Evolutionary conservation across 2,797 vertebrate genomes (phyloP).

Genomic region (Parambassis ranga): DNA sequence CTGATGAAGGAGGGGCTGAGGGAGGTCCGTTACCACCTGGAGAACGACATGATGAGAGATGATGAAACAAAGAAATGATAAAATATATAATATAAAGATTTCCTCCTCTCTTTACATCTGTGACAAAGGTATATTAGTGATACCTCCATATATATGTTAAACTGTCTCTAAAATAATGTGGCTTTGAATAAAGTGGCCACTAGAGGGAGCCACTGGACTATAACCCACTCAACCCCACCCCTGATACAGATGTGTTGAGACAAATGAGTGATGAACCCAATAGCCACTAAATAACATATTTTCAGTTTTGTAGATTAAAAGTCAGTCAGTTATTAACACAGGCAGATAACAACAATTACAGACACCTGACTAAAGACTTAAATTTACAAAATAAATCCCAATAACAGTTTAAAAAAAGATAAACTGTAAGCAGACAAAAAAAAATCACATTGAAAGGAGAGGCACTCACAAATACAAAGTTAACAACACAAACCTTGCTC

Average conservation of each 20-base stretch:
- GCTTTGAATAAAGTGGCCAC: conserved; percentile 40
- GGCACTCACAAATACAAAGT: neutral
- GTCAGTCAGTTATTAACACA: no score
- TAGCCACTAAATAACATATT: neutral
- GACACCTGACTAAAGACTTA: neutral
- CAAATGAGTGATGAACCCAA: neutral
- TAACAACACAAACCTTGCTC: conserved; percentile 86
- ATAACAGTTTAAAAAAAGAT: neutral
- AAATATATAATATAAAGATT: neutral
- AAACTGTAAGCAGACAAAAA: neutral
- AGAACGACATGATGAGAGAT: conserved; percentile 6
- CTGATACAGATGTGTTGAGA: conserved; percentile 30
- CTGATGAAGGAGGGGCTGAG: conserved; percentile 86
- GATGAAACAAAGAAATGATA: conserved; percentile 12
- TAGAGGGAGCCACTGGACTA: conserved; percentile 72
- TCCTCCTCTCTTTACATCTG: no score
- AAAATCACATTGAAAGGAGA: no score
- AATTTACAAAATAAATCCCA: neutral
- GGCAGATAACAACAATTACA: neutral
- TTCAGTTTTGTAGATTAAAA: neutral
- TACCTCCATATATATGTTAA: no score
- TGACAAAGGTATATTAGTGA: no score
- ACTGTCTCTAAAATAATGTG: neutral
- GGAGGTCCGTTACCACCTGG: conserved; percentile 93
- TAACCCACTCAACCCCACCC: conserved; percentile 38